These are phyloP conservation scores for Pycnonotus jocosus DNA, from an alignment of 2,113 vertebrate genomes.

Conservation along the genomic window DNA sequence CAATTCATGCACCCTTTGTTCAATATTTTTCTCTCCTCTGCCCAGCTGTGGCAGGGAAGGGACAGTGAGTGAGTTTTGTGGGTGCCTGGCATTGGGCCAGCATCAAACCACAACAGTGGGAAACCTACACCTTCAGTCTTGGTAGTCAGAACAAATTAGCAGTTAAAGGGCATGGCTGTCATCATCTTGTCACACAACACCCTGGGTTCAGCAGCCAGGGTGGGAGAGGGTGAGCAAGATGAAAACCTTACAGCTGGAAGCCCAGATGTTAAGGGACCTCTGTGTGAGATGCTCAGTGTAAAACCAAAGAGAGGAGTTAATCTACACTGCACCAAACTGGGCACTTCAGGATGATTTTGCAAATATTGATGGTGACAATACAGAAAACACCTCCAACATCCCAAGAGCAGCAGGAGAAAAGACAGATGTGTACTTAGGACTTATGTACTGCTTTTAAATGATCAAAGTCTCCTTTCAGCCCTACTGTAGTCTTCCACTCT, in stretches of 20 bases:
- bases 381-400: not conserved
- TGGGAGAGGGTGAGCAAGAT: not conserved
- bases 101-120: not conserved
- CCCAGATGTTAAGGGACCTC: constrained; percentile 72
- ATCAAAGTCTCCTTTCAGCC: not conserved
- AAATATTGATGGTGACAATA: not conserved
- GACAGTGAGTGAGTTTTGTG: not conserved
- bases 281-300: not conserved
- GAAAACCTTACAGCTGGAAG: constrained; percentile 53
- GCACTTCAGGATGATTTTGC: constrained; percentile 47
- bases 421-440: not conserved
- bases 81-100: not conserved
- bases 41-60: not conserved
- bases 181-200: constrained; percentile 3
- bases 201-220: not conserved
- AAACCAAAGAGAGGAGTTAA: constrained; percentile 34
- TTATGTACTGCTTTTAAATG: not conserved
- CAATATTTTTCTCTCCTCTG: not conserved
- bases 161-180: not conserved
- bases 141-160: constrained; percentile 36
- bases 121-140: not conserved
- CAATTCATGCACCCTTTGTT: too few species aligned
- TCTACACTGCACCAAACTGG: not conserved
- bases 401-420: not conserved
- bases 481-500: not conserved